phyloP scores from a whole-genome alignment of 2,113 vertebrate species.

The Sinocyclocheilus grahami region DNA sequence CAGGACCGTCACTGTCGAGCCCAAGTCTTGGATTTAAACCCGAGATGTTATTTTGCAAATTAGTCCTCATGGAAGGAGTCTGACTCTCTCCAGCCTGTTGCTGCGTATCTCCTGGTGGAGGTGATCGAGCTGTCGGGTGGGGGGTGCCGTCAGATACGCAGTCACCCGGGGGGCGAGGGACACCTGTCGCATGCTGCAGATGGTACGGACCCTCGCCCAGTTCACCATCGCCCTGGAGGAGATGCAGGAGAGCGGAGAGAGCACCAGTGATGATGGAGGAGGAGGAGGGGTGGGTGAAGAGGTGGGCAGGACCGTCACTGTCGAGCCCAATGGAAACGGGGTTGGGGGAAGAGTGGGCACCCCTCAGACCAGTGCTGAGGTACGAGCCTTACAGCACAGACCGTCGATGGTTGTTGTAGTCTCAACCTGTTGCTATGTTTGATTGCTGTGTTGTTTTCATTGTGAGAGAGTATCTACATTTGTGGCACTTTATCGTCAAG shows the following conservation, averaged over 20 bases:
- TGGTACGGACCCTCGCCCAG: constrained; percentile 96
- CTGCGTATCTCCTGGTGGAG: background rate
- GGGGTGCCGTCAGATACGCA: background rate
- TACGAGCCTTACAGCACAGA: constrained; percentile 59
- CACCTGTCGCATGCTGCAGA: constrained; percentile 89
- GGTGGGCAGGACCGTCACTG: constrained; percentile 61
- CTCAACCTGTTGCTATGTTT: constrained; percentile 27
- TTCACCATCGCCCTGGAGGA: constrained; percentile 98
- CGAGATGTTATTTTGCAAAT: background rate
- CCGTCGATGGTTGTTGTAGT: background rate
- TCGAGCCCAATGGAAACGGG: constrained; percentile 60
- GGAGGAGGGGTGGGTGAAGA: constrained; percentile 59
- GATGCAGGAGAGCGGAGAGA: constrained; percentile 89
- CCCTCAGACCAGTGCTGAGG: constrained; percentile 72
- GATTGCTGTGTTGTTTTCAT: constrained; percentile 1
- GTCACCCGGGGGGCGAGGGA: constrained; percentile 26
- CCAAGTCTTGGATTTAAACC: constrained; percentile 36
- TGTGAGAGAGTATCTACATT: background rate
- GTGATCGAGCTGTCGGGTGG: constrained; percentile 7
- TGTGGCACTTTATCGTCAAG: background rate
- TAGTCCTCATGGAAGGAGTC: background rate
- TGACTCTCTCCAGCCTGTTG: constrained; percentile 14
- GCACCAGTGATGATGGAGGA: constrained; percentile 73
- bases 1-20: constrained; percentile 61
- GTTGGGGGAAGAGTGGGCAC: constrained; percentile 64